Evolutionary conservation across 1,140 invertebrate genomes (phyloP).

Genomic region (Drosophila littoralis): DNA sequence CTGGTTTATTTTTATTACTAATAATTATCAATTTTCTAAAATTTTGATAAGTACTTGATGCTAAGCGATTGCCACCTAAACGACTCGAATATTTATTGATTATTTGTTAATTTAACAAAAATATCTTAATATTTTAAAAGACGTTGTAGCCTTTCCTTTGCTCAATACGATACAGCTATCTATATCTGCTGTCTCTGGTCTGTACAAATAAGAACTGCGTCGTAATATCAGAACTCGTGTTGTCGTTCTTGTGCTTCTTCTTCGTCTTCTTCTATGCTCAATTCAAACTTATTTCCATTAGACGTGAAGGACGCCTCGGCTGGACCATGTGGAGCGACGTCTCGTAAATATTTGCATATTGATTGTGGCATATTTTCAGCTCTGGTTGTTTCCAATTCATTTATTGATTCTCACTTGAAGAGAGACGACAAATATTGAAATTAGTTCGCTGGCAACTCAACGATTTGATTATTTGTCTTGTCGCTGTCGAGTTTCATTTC

Average conservation of each 20-base stretch:
- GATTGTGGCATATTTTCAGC: constrained; percentile 68
- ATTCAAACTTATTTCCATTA: constrained; percentile 63
- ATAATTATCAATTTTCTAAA: too few species aligned
- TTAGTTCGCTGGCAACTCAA: constrained; percentile 52
- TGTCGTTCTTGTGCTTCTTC: constrained; percentile 7
- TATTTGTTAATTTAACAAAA: too few species aligned
- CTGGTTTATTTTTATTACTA: too few species aligned
- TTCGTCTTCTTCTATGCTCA: constrained; percentile 43
- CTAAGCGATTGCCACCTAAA: too few species aligned
- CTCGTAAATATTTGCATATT: constrained; percentile 73
- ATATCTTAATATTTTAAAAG: too few species aligned
- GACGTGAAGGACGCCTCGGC: constrained; percentile 59
- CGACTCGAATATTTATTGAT: too few species aligned
- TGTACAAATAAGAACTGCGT: constrained; percentile 13
- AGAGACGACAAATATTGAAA: constrained; percentile 62
- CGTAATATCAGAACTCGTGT: constrained; percentile 26
- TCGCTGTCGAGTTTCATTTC: constrained; percentile 27
- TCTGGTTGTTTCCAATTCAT: constrained; percentile 54
- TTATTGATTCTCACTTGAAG: constrained; percentile 57
- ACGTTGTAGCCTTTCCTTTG: background rate
- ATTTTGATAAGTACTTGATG: too few species aligned
- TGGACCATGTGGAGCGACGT: constrained; percentile 25
- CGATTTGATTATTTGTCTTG: constrained; percentile 54
- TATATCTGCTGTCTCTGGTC: background rate
- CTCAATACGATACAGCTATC: background rate